Evolutionary conservation across 2,113 vertebrate species (phyloP).

Genomic region (Xenopus laevis): DNA sequence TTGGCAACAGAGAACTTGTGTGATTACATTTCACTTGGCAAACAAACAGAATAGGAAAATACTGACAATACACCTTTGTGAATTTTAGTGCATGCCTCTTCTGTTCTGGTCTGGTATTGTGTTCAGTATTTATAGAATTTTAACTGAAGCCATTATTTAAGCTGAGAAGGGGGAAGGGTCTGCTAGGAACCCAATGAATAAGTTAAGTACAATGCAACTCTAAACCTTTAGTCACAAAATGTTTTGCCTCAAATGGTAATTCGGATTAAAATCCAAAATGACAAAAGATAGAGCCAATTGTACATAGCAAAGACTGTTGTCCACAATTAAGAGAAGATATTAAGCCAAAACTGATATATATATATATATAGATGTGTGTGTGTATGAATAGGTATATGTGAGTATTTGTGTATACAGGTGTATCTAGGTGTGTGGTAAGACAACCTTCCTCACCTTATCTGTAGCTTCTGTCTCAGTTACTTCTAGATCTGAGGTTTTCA

Average conservation of each 20-base stretch:
- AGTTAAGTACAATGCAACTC: constrained; percentile 13
- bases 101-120: not conserved
- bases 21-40: constrained; percentile 18
- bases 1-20: not conserved
- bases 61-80: constrained; percentile 10
- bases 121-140: not conserved
- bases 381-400: too few species aligned
- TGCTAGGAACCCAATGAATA: not conserved
- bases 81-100: not conserved
- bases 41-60: constrained; percentile 1
- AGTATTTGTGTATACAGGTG: too few species aligned
- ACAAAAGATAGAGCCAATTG: not conserved
- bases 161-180: not conserved
- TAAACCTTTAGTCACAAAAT: not conserved
- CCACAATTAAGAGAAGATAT: too few species aligned
- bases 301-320: too few species aligned
- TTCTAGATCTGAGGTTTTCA: too few species aligned
- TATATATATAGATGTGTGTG: too few species aligned
- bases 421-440: too few species aligned
- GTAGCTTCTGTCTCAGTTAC: too few species aligned
- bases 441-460: too few species aligned
- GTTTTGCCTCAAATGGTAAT: not conserved
- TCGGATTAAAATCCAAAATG: not conserved
- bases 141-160: not conserved
- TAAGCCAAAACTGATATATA: not conserved